These are phyloP conservation scores for Elysia crispata DNA, from an alignment of 2,888 invertebrate genomes.

Conservation along the genomic window DNA sequence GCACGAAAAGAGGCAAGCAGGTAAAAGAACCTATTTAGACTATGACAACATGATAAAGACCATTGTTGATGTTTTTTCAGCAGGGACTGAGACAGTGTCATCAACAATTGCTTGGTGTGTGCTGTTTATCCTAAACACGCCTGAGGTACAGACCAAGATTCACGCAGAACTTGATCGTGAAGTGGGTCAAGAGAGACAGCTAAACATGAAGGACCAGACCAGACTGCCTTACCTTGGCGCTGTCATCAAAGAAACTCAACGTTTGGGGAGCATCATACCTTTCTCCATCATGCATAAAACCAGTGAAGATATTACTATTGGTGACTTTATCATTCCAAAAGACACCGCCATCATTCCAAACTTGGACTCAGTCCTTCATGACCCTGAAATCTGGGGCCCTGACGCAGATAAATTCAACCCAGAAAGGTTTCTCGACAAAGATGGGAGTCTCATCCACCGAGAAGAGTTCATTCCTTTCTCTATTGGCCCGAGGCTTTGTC, in stretches of 20 bases:
- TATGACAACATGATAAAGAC: neutral
- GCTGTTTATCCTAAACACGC: constrained; percentile 87
- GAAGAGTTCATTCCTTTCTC: no score
- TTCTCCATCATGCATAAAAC: no score
- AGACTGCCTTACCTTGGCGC: neutral
- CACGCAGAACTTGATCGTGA: constrained; percentile 61
- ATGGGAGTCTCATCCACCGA: no score
- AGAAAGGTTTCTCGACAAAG: constrained; percentile 59
- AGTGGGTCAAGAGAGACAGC: constrained; percentile 65
- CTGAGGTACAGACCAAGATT: constrained; percentile 78
- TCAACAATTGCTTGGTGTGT: constrained; percentile 92
- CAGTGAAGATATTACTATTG: constrained; percentile 58
- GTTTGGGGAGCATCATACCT: no score
- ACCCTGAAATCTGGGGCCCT: no score
- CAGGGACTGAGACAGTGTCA: constrained; percentile 85
- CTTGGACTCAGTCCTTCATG: no score
- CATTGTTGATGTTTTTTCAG: constrained; percentile 58
- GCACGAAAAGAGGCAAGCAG: neutral
- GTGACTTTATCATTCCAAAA: constrained; percentile 69
- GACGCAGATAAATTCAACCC: constrained; percentile 60
- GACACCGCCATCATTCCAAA: constrained; percentile 59
- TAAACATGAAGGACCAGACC: constrained; percentile 53
- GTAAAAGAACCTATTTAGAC: neutral
- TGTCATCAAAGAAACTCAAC: no score
- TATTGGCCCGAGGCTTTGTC: no score